A percentile compares a stretch with the other conserved stretches of the same genome.
Evolutionary conservation across 2,888 invertebrate species (phyloP).

Genomic region (Oithona nana): DNA sequence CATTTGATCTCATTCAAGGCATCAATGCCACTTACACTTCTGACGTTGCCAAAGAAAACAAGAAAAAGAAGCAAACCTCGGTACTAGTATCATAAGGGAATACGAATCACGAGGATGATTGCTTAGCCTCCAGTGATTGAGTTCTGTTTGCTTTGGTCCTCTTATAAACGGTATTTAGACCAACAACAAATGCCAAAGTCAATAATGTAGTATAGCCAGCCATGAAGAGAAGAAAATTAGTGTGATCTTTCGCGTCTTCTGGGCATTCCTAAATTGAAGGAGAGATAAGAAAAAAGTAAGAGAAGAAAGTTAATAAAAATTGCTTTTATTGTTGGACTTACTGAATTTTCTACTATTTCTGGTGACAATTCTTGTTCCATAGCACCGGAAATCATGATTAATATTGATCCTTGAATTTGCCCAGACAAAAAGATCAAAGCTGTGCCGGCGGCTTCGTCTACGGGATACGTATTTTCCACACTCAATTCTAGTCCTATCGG

Average conservation of each 20-base stretch:
- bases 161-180: neutral
- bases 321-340: neutral
- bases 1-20: neutral
- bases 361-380: neutral
- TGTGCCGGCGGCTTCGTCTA: neutral
- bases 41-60: too few species aligned
- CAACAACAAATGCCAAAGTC: neutral
- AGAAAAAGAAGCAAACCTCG: too few species aligned
- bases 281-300: neutral
- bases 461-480: neutral
- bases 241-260: neutral
- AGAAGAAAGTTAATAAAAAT: neutral
- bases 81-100: too few species aligned
- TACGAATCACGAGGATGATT: too few species aligned
- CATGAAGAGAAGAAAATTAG: neutral
- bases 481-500: slow-evolving; percentile 6
- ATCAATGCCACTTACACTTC: too few species aligned
- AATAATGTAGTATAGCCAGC: neutral
- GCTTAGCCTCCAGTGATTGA: too few species aligned
- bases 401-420: slow-evolving; percentile 1
- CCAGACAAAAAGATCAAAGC: neutral
- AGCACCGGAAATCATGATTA: neutral
- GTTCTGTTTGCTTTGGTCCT: neutral
- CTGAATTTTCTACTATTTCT: neutral
- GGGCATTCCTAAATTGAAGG: neutral